phyloP scores from a whole-genome alignment of 1,140 invertebrate genomes.

The Bombus haemorrhoidalis region DNA sequence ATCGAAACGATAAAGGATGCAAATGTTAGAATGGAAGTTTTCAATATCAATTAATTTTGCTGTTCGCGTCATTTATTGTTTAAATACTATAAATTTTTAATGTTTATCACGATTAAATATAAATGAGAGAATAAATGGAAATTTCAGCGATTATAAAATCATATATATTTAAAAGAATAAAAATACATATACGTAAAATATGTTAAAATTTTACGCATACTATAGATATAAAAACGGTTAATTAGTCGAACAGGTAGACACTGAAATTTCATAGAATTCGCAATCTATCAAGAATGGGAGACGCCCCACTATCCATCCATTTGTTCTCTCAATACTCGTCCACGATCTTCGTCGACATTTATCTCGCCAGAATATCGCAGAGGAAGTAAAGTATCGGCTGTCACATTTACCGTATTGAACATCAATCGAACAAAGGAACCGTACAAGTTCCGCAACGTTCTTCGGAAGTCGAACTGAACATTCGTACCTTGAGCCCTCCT shows the following conservation, averaged over 20 bases:
- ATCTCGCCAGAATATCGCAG: constrained; percentile 71
- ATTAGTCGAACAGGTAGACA: constrained; percentile 25
- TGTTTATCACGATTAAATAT: too few relatives aligned
- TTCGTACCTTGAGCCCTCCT: not conserved
- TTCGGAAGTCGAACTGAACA: constrained; percentile 19
- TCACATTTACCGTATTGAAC: constrained; percentile 72
- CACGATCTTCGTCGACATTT: constrained; percentile 74
- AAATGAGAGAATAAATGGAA: too few relatives aligned
- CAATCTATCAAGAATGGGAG: constrained; percentile 53
- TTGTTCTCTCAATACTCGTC: constrained; percentile 67
- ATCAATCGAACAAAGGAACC: constrained; percentile 71
- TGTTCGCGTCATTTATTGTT: too few relatives aligned
- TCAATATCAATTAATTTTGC: too few relatives aligned
- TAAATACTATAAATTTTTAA: too few relatives aligned
- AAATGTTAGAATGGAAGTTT: too few relatives aligned
- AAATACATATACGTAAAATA: not conserved
- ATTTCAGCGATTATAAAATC: too few relatives aligned
- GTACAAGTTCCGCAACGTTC: constrained; percentile 53
- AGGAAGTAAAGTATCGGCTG: constrained; percentile 71
- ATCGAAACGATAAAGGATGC: too few relatives aligned
- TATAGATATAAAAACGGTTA: not conserved
- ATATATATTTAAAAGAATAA: too few relatives aligned
- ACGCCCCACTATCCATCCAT: constrained; percentile 49
- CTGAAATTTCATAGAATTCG: constrained; percentile 58
- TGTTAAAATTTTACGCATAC: not conserved